Conservation (phyloP, 2,113 vertebrate species). For the Myrmophylax atrothorax region DNA sequence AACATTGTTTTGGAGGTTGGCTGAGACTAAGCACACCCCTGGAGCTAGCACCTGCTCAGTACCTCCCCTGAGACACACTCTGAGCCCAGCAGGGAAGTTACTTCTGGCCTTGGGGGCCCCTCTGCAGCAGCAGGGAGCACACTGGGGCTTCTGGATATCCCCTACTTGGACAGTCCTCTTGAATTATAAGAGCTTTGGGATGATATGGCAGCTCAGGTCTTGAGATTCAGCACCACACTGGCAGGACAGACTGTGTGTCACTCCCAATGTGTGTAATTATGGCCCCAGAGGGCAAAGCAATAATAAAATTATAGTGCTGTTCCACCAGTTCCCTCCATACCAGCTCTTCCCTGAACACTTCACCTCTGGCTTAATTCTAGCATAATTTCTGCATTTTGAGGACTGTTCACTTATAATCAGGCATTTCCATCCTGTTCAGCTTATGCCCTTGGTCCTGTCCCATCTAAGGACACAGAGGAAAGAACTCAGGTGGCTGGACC, state of each 20-base stretch:
- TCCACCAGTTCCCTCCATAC: neutral
- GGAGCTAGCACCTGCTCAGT: neutral
- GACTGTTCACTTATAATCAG: neutral
- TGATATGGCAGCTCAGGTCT: neutral
- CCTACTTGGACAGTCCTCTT: neutral
- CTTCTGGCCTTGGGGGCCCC: neutral
- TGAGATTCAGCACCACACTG: rapidly evolving
- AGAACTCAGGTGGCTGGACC: neutral
- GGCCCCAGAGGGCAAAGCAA: neutral
- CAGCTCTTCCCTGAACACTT: neutral
- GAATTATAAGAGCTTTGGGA: neutral
- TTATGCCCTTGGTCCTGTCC: neutral
- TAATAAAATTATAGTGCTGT: neutral
- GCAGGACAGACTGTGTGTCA: neutral
- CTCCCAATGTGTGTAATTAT: neutral
- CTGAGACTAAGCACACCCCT: neutral
- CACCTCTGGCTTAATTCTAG: neutral
- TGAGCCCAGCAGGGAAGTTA: neutral
- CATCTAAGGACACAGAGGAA: neutral
- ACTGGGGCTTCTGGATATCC: neutral
- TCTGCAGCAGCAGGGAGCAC: neutral
- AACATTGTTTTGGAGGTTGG: rapidly evolving
- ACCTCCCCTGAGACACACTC: neutral
- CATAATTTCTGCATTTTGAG: neutral
- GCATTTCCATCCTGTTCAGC: neutral